A percentile compares a stretch with the other conserved stretches of the same genome.
Evolutionary conservation across 2,113 vertebrate genomes (phyloP).

Genomic region (Pteruthius melanotis): DNA sequence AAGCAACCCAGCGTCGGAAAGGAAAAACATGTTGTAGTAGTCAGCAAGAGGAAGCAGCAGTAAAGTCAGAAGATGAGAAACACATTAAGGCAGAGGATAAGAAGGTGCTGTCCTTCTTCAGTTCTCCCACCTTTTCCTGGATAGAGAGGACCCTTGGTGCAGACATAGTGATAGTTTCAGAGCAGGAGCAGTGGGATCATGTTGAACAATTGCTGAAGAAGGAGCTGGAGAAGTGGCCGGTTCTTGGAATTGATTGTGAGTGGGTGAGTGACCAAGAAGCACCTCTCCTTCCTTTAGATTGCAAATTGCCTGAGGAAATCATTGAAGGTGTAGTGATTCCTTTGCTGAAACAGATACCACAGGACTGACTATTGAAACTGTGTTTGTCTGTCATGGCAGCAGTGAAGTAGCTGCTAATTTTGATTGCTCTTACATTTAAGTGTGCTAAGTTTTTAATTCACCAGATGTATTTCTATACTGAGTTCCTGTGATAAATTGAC

Average conservation of each 20-base stretch:
- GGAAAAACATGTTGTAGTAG: background rate
- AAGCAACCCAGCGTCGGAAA: conserved; percentile 65
- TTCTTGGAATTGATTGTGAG: conserved; percentile 96
- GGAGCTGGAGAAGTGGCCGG: conserved; percentile 81
- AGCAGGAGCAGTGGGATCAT: conserved; percentile 80
- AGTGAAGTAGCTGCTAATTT: background rate
- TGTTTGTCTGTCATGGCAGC: background rate
- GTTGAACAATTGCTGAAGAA: conserved; percentile 80
- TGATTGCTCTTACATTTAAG: background rate
- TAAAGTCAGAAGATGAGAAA: conserved; percentile 39
- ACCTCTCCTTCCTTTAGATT: background rate
- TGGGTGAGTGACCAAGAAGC: conserved; percentile 83
- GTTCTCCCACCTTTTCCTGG: conserved; percentile 39
- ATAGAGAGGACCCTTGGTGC: conserved; percentile 74
- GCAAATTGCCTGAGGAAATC: background rate
- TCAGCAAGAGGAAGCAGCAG: background rate
- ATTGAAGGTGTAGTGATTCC: background rate
- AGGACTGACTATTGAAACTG: background rate
- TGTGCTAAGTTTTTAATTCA: background rate
- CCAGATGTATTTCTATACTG: background rate
- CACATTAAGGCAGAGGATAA: conserved; percentile 12
- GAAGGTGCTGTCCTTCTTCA: conserved; percentile 8
- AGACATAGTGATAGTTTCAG: conserved; percentile 81
- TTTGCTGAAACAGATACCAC: background rate
- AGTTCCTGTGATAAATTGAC: background rate